Conservation (phyloP, 2,888 invertebrate species). For the Lasioglossum morio region DNA sequence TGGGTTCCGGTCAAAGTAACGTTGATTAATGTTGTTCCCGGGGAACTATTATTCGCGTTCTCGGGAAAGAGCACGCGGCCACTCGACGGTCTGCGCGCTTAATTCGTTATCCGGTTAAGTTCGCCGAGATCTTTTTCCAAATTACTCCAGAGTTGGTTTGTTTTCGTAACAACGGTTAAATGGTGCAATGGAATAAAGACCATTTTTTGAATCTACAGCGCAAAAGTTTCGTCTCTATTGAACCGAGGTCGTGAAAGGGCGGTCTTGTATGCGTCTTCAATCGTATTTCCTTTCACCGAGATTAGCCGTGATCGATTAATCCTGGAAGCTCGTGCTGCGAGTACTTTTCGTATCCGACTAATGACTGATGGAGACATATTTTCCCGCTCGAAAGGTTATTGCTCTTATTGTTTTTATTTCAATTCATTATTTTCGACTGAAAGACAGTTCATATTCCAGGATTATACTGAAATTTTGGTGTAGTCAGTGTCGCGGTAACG, state of each 20-base stretch:
- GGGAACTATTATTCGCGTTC: conserved; percentile 48
- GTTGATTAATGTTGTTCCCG: conserved; percentile 68
- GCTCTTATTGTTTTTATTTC: not conserved
- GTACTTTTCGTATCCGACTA: not conserved
- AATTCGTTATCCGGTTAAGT: conserved; percentile 56
- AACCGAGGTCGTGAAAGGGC: not conserved
- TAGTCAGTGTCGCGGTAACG: too few species aligned
- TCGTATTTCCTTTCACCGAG: not conserved
- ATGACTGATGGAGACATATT: not conserved
- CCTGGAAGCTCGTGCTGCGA: not conserved
- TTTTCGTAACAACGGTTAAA: conserved; percentile 16
- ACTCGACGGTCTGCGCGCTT: conserved; percentile 36
- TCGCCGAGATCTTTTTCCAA: conserved; percentile 45
- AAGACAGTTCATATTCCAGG: too few species aligned
- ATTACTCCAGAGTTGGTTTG: conserved; percentile 16
- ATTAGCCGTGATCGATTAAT: not conserved
- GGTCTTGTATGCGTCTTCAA: not conserved
- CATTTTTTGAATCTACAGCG: conserved; percentile 18
- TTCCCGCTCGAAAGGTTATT: not conserved
- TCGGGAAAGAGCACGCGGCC: conserved; percentile 34
- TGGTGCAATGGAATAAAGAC: conserved; percentile 25
- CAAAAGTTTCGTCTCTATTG: conserved; percentile 3
- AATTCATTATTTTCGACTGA: not conserved
- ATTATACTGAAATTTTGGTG: too few species aligned
- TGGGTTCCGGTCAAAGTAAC: conserved; percentile 61